Base-by-base conservation (phyloP, 2,888 invertebrate species). In the Tanytarsus gracilentus region DNA sequence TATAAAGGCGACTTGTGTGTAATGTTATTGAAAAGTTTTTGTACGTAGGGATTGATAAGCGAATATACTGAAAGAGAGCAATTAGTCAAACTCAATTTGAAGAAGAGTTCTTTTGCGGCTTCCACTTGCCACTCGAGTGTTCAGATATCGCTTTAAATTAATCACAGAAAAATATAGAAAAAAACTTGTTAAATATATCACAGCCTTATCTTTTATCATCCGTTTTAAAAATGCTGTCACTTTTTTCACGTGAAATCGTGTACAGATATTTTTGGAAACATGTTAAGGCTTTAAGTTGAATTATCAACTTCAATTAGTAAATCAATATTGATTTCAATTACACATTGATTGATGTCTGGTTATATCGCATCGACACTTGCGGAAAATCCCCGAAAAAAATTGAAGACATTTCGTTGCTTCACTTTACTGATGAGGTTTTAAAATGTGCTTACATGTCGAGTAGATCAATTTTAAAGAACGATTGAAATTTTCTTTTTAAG, bases 201-300 rank as follows among this genome's bases (percentile, higher is more conserved):
- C n/a, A n/a, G n/a, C n/a, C 44, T 60, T 60, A 60, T 60, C 60
- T 60, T 60, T 60, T 49, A 60, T 60, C 60, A 60, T 60, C 60
- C 60, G 60, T 60, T 60, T 49, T 48, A 44, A 58, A n/a, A n/a
- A 58, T 27, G 49, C 44, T 60, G 60, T 48, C 60, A 60, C 29
- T 30, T 11, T 30, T 52, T 52, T 30, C 23, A 21, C 23, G 18
- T 16, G 52, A n/a, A 16, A 18, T 21, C 30, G 14, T 36, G 49
- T 50, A 48, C 29, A 27, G 18, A n/a, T n/a, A n/a, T n/a, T n/a
- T n/a, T n/a, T n/a, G n/a, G n/a, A 58, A 44, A 58, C 58, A 58
- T 58, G 58, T 58, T 58, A 16, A 44, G 48, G 58, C 58, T 58
- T 58, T 58, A 40, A 29, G 53, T n/a, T n/a, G n/a, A 44, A 44